A percentile compares a stretch with the other conserved stretches of the same genome.
Conservation (phyloP, 2,888 invertebrate genomes). For the Anaspis maculata region DNA sequence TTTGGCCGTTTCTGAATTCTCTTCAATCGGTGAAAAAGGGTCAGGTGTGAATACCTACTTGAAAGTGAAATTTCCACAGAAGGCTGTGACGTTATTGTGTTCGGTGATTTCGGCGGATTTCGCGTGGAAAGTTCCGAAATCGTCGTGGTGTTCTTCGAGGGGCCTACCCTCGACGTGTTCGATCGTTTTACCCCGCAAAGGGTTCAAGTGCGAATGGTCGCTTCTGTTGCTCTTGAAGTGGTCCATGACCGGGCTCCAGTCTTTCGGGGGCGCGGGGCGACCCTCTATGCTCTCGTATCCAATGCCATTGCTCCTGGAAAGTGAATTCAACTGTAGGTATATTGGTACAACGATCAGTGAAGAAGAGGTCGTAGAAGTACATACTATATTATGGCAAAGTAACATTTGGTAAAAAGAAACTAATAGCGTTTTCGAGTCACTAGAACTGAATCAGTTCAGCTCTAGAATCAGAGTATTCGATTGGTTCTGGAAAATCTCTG, state of each 20-base stretch:
- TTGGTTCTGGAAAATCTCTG: too few species aligned
- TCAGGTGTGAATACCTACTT: too few species aligned
- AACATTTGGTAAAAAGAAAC: too few species aligned
- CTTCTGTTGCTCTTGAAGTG: slow-evolving; percentile 14
- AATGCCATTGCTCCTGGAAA: slow-evolving; percentile 1
- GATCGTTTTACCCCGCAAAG: slow-evolving; percentile 25
- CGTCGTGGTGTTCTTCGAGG: slow-evolving; percentile 17
- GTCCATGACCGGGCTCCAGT: slow-evolving; percentile 21
- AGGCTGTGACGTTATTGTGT: slow-evolving; percentile 42
- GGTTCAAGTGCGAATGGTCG: slow-evolving; percentile 19
- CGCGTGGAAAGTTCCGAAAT: slow-evolving; percentile 42
- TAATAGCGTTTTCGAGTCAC: too few species aligned
- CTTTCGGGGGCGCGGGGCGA: slow-evolving; percentile 15
- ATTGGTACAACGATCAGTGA: too few species aligned
- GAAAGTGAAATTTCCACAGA: slow-evolving; percentile 46
- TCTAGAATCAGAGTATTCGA: too few species aligned
- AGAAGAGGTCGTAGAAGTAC: too few species aligned
- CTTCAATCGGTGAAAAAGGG: too few species aligned
- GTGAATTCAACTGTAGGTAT: too few species aligned
- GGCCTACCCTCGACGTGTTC: slow-evolving; percentile 19
- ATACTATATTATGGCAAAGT: too few species aligned
- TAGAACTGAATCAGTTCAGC: too few species aligned
- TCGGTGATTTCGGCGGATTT: slow-evolving; percentile 43
- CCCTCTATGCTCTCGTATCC: slow-evolving; percentile 5
- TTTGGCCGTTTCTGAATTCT: too few species aligned